phyloP scores from a whole-genome alignment of 2,888 invertebrate species.

The Coenonympha arcania region DNA sequence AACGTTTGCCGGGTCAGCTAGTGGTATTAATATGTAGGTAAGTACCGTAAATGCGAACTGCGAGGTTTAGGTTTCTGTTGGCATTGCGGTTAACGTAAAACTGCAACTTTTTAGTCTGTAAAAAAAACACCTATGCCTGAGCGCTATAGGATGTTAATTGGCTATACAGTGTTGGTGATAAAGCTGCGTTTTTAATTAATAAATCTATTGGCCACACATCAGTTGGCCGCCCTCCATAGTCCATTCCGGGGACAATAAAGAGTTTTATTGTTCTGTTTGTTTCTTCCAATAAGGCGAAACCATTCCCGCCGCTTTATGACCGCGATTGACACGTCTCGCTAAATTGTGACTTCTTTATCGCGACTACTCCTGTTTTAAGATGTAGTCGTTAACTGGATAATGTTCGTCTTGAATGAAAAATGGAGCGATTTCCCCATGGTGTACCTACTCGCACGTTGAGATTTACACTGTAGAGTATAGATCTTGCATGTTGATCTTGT shows the following conservation, averaged over 20 bases:
- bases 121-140: no score
- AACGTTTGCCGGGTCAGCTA: no score
- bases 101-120: no score
- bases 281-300: slow-evolving; percentile 33
- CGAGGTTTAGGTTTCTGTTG: no score
- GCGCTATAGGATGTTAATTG: no score
- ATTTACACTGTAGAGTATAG: no score
- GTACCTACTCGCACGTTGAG: not conserved
- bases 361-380: not conserved
- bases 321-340: slow-evolving; percentile 10
- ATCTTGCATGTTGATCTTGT: no score
- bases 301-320: slow-evolving; percentile 29
- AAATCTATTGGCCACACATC: slow-evolving; percentile 27
- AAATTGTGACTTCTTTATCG: slow-evolving; percentile 8
- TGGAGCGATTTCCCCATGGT: not conserved
- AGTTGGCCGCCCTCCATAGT: slow-evolving; percentile 3
- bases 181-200: slow-evolving; percentile 17
- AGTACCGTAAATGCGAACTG: no score
- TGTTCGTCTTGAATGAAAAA: not conserved
- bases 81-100: no score
- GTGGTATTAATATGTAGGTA: no score
- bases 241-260: slow-evolving; percentile 17
- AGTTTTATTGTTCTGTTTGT: slow-evolving; percentile 33
- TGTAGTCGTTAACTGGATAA: not conserved
- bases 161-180: not conserved